A percentile compares a stretch with the other conserved stretches of the same genome.
phyloP scores from a whole-genome alignment of 2,113 vertebrate species.

The Corythornis madagascariensis region DNA sequence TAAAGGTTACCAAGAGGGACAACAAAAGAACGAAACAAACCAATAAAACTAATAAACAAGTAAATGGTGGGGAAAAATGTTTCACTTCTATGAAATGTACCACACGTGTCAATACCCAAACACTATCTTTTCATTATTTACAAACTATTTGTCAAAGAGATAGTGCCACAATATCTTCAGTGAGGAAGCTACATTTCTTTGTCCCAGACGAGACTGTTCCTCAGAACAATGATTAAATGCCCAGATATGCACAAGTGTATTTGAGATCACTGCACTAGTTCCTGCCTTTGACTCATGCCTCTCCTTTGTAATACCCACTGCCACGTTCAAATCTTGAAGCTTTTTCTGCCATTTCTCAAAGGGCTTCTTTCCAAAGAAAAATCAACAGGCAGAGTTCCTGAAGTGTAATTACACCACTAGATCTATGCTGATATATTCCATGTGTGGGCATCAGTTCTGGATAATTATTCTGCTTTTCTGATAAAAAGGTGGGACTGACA shows the following conservation, averaged over 20 bases:
- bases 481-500: neutral
- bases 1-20: neutral
- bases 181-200: neutral
- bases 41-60: neutral
- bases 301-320: neutral
- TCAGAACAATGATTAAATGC: neutral
- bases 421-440: slow-evolving; percentile 3
- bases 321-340: neutral
- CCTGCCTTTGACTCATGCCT: neutral
- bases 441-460: slow-evolving; percentile 16
- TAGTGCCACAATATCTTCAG: neutral
- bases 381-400: neutral
- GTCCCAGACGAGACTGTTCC: neutral
- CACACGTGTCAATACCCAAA: neutral
- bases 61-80: neutral
- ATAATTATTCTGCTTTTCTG: slow-evolving; percentile 33
- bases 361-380: neutral
- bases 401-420: slow-evolving; percentile 8
- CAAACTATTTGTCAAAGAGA: neutral
- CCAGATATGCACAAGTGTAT: neutral
- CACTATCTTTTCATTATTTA: neutral
- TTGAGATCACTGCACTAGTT: neutral
- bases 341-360: neutral
- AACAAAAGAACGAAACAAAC: neutral
- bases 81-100: neutral